Conservation (phyloP, 2,888 invertebrate genomes). For the Cerastis leucographa region DNA sequence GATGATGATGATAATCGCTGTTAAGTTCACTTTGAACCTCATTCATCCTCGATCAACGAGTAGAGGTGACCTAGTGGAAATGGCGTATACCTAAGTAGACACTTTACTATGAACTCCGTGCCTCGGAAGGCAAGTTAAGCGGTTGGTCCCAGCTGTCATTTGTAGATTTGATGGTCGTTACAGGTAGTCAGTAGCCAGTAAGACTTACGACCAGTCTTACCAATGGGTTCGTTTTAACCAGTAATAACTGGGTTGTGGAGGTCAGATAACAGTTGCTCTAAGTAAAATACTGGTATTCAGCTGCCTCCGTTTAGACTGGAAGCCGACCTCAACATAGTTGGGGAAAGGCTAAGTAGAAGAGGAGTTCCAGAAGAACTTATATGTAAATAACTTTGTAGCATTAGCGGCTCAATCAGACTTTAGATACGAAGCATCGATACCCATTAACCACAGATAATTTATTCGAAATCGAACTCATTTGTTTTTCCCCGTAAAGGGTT, state of each 20-base stretch:
- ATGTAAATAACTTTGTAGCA: no score
- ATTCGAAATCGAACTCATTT: constrained; percentile 4
- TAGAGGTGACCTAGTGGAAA: background rate
- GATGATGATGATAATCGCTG: no score
- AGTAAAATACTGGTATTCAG: background rate
- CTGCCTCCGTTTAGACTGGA: background rate
- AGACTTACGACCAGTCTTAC: background rate
- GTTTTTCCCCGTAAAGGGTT: constrained; percentile 1
- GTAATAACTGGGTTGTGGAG: background rate
- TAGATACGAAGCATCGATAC: background rate
- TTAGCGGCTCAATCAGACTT: no score
- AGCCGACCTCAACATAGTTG: background rate
- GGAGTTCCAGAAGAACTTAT: background rate
- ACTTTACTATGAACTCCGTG: background rate
- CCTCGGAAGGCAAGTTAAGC: no score
- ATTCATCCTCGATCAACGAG: background rate
- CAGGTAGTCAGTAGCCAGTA: background rate
- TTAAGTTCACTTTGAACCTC: background rate
- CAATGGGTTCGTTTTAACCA: background rate
- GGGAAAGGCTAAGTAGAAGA: background rate
- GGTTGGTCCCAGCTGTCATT: no score
- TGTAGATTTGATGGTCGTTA: background rate
- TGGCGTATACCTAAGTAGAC: background rate
- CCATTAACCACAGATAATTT: constrained; percentile 4
- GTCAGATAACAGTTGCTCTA: background rate